phyloP scores from a whole-genome alignment of 1,140 invertebrate genomes.

The Diploscapter pachys region DNA sequence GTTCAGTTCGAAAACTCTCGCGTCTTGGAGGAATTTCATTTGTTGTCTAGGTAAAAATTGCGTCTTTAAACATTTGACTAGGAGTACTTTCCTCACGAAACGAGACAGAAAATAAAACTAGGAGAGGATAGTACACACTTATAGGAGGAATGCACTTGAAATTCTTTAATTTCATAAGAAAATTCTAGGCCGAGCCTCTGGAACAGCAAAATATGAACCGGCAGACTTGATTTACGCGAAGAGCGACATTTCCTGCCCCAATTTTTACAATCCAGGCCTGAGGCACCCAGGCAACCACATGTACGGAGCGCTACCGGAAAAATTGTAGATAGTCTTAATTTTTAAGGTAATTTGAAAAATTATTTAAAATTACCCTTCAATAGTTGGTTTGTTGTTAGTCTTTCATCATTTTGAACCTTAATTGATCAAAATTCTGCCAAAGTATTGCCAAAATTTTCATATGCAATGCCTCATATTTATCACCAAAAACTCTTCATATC shows the following conservation, averaged over 20 bases:
- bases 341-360: not conserved
- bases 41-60: slow-evolving; percentile 39
- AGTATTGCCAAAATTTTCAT: too few relatives aligned
- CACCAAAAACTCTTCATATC: too few relatives aligned
- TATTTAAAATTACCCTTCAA: too few relatives aligned
- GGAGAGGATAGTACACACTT: not conserved
- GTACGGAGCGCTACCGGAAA: slow-evolving; percentile 30
- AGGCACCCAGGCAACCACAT: slow-evolving; percentile 8
- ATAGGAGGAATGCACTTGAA: not conserved
- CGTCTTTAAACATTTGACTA: not conserved
- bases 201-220: slow-evolving; percentile 27
- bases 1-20: slow-evolving; percentile 67
- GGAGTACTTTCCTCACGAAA: not conserved
- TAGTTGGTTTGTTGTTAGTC: too few relatives aligned
- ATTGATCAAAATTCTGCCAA: too few relatives aligned
- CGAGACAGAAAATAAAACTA: too few relatives aligned
- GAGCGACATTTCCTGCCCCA: slow-evolving; percentile 19
- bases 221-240: slow-evolving; percentile 34
- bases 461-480: too few relatives aligned
- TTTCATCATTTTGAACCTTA: too few relatives aligned
- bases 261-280: slow-evolving; percentile 28
- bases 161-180: slow-evolving; percentile 2
- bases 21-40: slow-evolving; percentile 69
- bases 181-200: slow-evolving; percentile 17
- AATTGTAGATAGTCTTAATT: slow-evolving; percentile 8